Evolutionary conservation across 2,888 invertebrate species (phyloP).

Genomic region (Aromia moschata): DNA sequence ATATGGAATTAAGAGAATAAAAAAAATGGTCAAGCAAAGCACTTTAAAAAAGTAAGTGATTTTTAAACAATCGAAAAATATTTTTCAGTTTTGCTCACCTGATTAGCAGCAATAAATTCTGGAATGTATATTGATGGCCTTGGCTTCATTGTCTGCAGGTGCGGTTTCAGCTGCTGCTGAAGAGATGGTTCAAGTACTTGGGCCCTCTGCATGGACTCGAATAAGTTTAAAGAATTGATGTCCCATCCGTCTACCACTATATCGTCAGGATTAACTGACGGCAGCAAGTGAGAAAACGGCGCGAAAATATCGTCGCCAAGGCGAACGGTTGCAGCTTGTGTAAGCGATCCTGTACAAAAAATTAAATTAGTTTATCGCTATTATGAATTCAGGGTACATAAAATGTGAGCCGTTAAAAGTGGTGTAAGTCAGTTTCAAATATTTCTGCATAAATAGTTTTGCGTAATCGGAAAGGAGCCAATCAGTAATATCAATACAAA

Average conservation of each 20-base stretch:
- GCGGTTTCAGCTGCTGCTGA: constrained; percentile 78
- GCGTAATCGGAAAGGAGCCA: no score
- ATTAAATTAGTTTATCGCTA: constrained; percentile 23
- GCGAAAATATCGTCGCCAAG: constrained; percentile 81
- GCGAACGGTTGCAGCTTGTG: constrained; percentile 88
- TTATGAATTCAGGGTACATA: no score
- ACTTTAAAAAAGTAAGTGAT: no score
- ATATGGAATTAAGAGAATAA: no score
- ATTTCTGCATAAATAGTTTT: no score
- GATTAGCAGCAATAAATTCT: constrained; percentile 97
- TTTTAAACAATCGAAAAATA: no score
- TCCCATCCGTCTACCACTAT: constrained; percentile 92
- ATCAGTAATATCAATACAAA: no score
- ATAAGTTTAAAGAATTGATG: constrained; percentile 83
- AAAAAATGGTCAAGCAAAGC: no score
- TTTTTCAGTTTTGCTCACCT: constrained; percentile 73
- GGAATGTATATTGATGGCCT: constrained; percentile 87
- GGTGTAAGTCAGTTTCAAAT: no score
- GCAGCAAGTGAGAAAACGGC: constrained; percentile 74
- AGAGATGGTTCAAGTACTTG: constrained; percentile 84
- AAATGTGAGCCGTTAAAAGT: no score
- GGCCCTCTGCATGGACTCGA: constrained; percentile 87
- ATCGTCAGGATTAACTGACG: constrained; percentile 90
- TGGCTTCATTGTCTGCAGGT: constrained; percentile 77
- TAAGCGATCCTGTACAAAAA: constrained; percentile 76